Evolutionary conservation across 2,888 invertebrate genomes (phyloP).

Genomic region (Noctua fimbriata): DNA sequence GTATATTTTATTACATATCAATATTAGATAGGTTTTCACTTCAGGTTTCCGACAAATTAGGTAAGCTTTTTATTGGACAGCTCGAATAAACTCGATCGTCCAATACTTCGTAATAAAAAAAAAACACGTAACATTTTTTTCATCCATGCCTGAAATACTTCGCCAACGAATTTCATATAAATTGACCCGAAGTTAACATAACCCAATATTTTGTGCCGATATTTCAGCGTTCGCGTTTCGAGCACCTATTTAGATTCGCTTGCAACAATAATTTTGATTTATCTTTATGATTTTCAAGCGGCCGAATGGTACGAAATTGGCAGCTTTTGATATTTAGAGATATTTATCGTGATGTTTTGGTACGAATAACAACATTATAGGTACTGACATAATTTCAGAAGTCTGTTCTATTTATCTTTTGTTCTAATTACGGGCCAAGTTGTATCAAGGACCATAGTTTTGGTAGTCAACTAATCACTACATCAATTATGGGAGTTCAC

Average conservation of each 20-base stretch:
- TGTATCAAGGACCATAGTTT: background rate
- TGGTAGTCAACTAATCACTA: background rate
- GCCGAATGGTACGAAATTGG: conserved; percentile 47
- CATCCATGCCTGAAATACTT: conserved; percentile 24
- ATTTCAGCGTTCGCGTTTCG: conserved; percentile 45
- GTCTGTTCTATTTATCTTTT: background rate
- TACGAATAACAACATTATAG: background rate
- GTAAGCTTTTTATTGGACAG: conserved; percentile 4
- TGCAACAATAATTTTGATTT: conserved; percentile 53
- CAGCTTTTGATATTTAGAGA: conserved; percentile 31
- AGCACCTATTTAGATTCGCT: conserved; percentile 49
- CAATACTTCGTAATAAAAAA: conserved; percentile 20
- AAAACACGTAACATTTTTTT: conserved; percentile 17
- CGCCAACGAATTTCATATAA: conserved; percentile 32
- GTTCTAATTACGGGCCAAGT: background rate
- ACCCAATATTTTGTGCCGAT: conserved; percentile 40
- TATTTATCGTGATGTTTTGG: conserved; percentile 30
- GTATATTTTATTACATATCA: background rate
- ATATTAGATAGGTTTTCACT: background rate
- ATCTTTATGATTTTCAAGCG: conserved; percentile 54
- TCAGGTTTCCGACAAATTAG: conserved; percentile 19
- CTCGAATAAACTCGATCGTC: conserved; percentile 29
- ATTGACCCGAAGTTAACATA: conserved; percentile 42
- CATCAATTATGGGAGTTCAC: background rate
- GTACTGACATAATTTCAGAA: background rate